Percentiles rank a stretch among this genome's conserved stretches.
These are phyloP conservation scores for Cylas formicarius DNA, from an alignment of 1,140 invertebrate genomes.

Conservation along the genomic window DNA sequence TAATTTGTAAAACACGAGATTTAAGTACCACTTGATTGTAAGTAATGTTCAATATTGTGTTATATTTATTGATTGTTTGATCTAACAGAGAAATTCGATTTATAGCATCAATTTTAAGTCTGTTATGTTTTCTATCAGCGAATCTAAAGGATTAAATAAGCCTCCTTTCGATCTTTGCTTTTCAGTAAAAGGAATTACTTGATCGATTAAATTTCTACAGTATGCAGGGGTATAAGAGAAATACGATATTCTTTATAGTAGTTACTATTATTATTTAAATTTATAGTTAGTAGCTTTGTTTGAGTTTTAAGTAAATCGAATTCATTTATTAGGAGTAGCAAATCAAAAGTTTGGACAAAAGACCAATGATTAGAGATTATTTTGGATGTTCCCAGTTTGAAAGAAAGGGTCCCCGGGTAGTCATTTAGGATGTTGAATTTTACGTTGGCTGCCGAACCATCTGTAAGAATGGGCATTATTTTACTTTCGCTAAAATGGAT, in stretches of 20 bases:
- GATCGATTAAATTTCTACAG: conserved; percentile 12
- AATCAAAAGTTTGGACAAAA: too few species aligned
- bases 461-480: conserved; percentile 1
- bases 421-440: conserved; percentile 6
- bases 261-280: conserved; percentile 1
- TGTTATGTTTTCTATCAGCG: conserved; percentile 11
- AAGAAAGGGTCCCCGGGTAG: not conserved
- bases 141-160: conserved; percentile 12
- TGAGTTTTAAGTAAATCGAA: conserved; percentile 1
- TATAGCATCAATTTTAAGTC: too few species aligned
- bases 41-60: too few species aligned
- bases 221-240: not conserved
- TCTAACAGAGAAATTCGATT: too few species aligned
- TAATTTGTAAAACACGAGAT: too few species aligned
- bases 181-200: conserved; percentile 6
- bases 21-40: too few species aligned
- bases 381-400: too few species aligned
- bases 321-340: conserved; percentile 3
- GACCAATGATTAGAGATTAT: too few species aligned
- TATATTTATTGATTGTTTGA: too few species aligned
- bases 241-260: conserved; percentile 3
- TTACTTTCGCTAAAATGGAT: conserved; percentile 4
- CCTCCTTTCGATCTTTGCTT: conserved; percentile 9
- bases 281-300: conserved; percentile 4
- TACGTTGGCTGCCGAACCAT: conserved; percentile 4